phyloP scores from a whole-genome alignment of 2,888 invertebrate species.

The Eretmocerus hayati region DNA sequence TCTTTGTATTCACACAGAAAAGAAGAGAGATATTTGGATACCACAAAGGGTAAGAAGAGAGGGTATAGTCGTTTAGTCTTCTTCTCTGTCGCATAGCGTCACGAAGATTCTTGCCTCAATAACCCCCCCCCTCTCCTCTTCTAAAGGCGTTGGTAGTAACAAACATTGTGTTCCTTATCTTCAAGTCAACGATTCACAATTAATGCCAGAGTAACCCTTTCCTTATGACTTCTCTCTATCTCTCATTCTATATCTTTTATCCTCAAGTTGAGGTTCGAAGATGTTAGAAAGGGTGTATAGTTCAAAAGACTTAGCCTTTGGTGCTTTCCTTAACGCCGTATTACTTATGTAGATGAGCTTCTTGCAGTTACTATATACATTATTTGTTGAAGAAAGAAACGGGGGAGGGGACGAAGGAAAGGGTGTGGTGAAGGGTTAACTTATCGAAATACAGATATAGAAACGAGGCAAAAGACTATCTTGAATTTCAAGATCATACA shows the following conservation, averaged over 20 bases:
- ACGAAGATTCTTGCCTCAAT: too few relatives aligned
- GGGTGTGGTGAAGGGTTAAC: too few relatives aligned
- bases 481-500: conserved; percentile 39
- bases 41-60: conserved; percentile 26
- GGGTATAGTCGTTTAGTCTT: conserved; percentile 22
- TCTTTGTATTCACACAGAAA: conserved; percentile 30
- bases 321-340: conserved; percentile 44
- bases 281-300: too few relatives aligned
- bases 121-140: too few relatives aligned
- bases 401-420: conserved; percentile 14
- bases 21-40: conserved; percentile 22
- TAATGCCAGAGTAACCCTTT: conserved; percentile 38
- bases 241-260: too few relatives aligned
- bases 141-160: too few relatives aligned
- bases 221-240: conserved; percentile 20
- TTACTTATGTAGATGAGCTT: conserved; percentile 46
- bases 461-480: conserved; percentile 35
- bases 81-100: conserved; percentile 19
- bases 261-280: too few relatives aligned
- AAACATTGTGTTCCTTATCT: conserved; percentile 42
- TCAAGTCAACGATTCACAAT: conserved; percentile 33
- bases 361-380: conserved; percentile 44
- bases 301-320: conserved; percentile 32
- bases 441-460: too few relatives aligned
- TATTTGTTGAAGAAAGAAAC: conserved; percentile 33